Conservation (phyloP, 2,797 vertebrate genomes). For the Centroberyx gerrardi region DNA sequence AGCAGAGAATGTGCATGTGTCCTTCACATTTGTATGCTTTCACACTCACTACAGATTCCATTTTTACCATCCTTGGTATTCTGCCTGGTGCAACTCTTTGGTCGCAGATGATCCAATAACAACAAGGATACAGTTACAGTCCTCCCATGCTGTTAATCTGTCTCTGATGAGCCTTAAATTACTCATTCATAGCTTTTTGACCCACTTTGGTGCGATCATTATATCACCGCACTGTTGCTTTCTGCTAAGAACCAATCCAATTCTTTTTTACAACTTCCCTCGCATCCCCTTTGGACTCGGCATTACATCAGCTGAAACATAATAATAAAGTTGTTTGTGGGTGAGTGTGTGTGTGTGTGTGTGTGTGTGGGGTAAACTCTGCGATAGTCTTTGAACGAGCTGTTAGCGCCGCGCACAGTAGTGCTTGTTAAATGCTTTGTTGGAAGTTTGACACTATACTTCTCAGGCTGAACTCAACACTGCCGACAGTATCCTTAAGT, state of each 20-base stretch:
- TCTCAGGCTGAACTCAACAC: constrained; percentile 65
- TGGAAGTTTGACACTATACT: constrained; percentile 75
- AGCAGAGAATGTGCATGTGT: constrained; percentile 12
- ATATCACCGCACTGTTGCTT: constrained; percentile 38
- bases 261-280: constrained; percentile 16
- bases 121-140: constrained; percentile 6
- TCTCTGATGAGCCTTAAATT: constrained; percentile 54
- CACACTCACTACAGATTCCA: constrained; percentile 12
- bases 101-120: constrained; percentile 20
- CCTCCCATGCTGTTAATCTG: neutral
- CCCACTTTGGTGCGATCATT: constrained; percentile 42
- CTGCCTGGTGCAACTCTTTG: neutral
- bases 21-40: constrained; percentile 43
- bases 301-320: constrained; percentile 47
- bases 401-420: constrained; percentile 67
- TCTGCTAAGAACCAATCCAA: constrained; percentile 11
- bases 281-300: constrained; percentile 52
- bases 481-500: constrained; percentile 70
- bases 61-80: constrained; percentile 24
- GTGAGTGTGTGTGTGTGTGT: constrained; percentile 5
- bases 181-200: constrained; percentile 38
- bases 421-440: constrained; percentile 80
- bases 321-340: constrained; percentile 64
- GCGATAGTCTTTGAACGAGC: constrained; percentile 70
- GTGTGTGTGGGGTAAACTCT: constrained; percentile 63